Evolutionary conservation across 2,797 vertebrate species (phyloP), one percentile per base, ranked within the genome.

Genomic region (Xenopus petersii): DNA sequence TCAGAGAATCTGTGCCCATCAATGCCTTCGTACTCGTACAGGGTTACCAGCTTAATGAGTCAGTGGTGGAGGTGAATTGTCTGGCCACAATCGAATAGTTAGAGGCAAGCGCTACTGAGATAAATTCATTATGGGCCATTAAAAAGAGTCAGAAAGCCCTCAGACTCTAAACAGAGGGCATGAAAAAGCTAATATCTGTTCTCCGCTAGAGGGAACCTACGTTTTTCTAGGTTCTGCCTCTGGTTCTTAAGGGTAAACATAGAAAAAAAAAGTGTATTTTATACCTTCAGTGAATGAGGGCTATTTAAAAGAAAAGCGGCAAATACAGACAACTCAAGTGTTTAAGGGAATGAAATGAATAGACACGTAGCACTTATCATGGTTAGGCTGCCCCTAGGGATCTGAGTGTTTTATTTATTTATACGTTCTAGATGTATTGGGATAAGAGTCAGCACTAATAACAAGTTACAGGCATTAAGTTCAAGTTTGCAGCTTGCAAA

Each of bases 81-180:
- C 89, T 94, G 90, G 94, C 95, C 94, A 90, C 82, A 91, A 92
- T 94, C 93, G 85, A 89, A 87, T 93, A 88, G 92, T 88, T 93
- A 90, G 89, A 98, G 97, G 96, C 96, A 98, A 95, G 96, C 98
- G 95, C 97, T 98, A 98, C 98, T 96, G 89, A 91, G 93, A 91
- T 91, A 59, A 60, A 15, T 95, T 92, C 95, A 92, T 96, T 95
- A 97, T 93, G 95, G 96, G 96, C 94, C 95, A 93, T 94, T 94
- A 95, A 89, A 51, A 87, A 87, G 85, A 94, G 92, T 90, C 97
- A 96, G 94, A 95, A 90, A 92, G 93, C 96, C 97, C 97, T 96
- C 91, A 91, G 97, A 99, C 97, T 98, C 97, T 99, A 99, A 99
- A 99, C 92, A 92, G 95, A 89, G 95, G 96, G 93, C 94, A 93